Evolutionary conservation across 2,888 invertebrate species (phyloP), one percentile per base, ranked within the genome.

Genomic region (Opisthograptis luteolata): DNA sequence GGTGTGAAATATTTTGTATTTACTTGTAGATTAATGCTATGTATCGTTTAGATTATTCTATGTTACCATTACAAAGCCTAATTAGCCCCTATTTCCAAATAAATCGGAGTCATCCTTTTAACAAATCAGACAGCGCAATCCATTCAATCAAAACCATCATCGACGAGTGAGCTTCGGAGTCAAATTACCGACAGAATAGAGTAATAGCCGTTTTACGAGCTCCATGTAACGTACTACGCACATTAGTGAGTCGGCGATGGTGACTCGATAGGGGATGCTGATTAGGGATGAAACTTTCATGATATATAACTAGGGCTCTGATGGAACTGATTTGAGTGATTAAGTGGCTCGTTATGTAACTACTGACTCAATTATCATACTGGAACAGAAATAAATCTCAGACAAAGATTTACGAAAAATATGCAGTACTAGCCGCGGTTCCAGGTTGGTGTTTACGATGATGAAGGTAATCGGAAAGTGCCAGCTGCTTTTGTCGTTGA

Each of bases 261-360:
- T 40, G 48, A 48, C 51, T 39, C 43, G 60, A 57, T 57, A 54
- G 49, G 47, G 49, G 57, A 55, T 49, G 52, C 50, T 60, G 49
- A 60, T 60, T 55, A 49, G 34, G 41, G 30, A 54, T 37, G 44
- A 44, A 54, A 60, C 57, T 55, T 52, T 49, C 54, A 52, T 57
- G 54, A 55, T 52, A 25, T 31, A 39, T 25, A 24, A 30, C 35
- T 10, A 28, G 14, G 37, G 37, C 9, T 27, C 3, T 27, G 25
- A n/a, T 20, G 13, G 27, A 13, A 27, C 6, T 42, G 42, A 35
- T 24, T 35, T 43, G 7, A 17, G 17, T 31, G 7, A 13, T 4
- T 17, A 25, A 17, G 32, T 3, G 9, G 17, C n/a, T 19, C n/a
- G 17, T 32, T 15, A 10, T 10, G 24, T 4, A 9, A 25, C 8